phyloP scores from a whole-genome alignment of 37 sponge, comb jelly and placozoan species.

The Chondrilla cf. caribensis region DNA sequence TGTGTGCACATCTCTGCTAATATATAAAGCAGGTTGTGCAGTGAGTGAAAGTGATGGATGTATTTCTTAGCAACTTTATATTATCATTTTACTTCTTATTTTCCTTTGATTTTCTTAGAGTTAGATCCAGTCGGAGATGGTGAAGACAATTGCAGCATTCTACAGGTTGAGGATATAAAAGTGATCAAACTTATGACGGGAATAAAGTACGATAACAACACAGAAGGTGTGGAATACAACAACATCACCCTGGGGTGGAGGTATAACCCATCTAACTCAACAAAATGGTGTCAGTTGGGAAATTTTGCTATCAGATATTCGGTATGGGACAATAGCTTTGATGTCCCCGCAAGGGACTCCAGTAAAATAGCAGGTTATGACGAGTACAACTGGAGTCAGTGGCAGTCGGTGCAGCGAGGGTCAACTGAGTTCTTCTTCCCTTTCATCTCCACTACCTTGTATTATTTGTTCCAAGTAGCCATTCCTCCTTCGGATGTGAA shows the following conservation, averaged over 20 bases:
- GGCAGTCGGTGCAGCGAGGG: not conserved
- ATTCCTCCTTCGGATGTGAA: not conserved
- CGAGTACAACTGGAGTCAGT: not conserved
- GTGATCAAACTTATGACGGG: too few relatives aligned
- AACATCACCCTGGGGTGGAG: constrained; percentile 5
- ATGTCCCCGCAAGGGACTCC: not conserved
- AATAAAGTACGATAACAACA: too few relatives aligned
- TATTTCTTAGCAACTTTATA: too few relatives aligned
- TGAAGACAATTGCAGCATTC: too few relatives aligned
- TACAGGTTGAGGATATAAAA: too few relatives aligned
- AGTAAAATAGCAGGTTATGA: not conserved
- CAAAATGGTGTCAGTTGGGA: not conserved
- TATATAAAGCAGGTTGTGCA: too few relatives aligned
- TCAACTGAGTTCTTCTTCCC: not conserved
- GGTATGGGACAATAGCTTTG: not conserved
- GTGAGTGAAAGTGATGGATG: too few relatives aligned
- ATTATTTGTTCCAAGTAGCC: constrained; percentile 6
- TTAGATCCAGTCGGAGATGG: too few relatives aligned
- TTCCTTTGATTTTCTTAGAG: too few relatives aligned
- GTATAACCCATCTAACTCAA: not conserved
- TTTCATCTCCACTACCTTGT: not conserved
- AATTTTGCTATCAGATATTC: not conserved
- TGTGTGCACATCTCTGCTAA: too few relatives aligned
- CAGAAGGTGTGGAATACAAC: not conserved
- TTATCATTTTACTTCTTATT: too few relatives aligned